These are phyloP conservation scores for Drosophila tani DNA, from an alignment of 1,140 invertebrate species.

Conservation along the genomic window DNA sequence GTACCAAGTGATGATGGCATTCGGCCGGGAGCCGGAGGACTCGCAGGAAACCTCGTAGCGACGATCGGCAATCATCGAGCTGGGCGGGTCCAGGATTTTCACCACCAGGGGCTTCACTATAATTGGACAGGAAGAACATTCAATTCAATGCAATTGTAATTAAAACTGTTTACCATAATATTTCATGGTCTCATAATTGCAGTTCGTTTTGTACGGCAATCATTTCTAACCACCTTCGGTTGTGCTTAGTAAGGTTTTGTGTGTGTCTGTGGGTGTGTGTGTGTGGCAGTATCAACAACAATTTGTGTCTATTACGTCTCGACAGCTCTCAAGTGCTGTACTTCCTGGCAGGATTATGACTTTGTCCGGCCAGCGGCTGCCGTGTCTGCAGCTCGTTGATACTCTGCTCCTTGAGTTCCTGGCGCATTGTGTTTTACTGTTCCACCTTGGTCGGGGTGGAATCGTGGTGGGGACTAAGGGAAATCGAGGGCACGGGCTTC, in stretches of 20 bases:
- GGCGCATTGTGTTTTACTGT: slow-evolving; percentile 27
- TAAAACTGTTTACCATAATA: slow-evolving; percentile 56
- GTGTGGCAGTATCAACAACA: slow-evolving; percentile 44
- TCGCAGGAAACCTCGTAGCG: slow-evolving; percentile 92
- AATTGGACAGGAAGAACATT: slow-evolving; percentile 40
- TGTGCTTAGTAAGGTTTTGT: slow-evolving; percentile 12
- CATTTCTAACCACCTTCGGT: slow-evolving; percentile 30
- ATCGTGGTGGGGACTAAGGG: background rate
- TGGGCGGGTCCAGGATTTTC: slow-evolving; percentile 88
- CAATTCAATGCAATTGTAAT: slow-evolving; percentile 60
- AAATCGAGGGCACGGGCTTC: background rate
- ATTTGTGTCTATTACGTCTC: slow-evolving; percentile 66
- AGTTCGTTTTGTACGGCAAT: slow-evolving; percentile 38
- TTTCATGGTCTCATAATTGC: slow-evolving; percentile 55
- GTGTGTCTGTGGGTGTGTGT: background rate
- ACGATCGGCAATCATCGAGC: slow-evolving; percentile 89
- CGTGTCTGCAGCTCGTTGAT: slow-evolving; percentile 56
- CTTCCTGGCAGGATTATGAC: slow-evolving; percentile 55
- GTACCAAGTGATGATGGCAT: slow-evolving; percentile 95
- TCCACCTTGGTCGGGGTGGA: slow-evolving; percentile 1
- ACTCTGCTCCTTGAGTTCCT: slow-evolving; percentile 34
- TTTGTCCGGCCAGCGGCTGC: slow-evolving; percentile 36
- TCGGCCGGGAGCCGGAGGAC: slow-evolving; percentile 92
- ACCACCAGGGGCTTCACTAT: slow-evolving; percentile 93
- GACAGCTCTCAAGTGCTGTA: slow-evolving; percentile 54